Evolutionary conservation across 2,797 vertebrate species (phyloP).

Genomic region (Chiloscyllium punctatum): DNA sequence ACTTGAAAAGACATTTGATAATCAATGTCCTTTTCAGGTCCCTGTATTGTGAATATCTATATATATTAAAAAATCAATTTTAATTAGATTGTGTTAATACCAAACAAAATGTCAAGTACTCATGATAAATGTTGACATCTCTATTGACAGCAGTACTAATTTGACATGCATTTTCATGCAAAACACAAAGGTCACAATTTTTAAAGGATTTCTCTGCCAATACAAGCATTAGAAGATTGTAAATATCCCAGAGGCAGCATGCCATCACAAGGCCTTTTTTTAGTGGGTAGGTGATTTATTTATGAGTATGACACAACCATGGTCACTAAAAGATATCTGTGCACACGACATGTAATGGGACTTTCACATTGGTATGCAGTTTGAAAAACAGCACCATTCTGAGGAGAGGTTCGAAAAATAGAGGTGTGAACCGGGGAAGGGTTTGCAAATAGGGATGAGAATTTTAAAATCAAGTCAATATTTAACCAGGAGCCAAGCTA

Average conservation of each 20-base stretch:
- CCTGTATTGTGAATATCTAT: background rate
- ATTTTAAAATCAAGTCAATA: background rate
- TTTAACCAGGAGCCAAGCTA: background rate
- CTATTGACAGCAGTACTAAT: background rate
- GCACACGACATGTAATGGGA: background rate
- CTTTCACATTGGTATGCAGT: background rate
- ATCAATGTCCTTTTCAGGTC: background rate
- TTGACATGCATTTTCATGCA: background rate
- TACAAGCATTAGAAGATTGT: background rate
- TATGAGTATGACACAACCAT: background rate
- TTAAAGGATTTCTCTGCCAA: background rate
- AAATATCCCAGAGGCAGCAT: background rate
- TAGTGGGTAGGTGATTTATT: background rate
- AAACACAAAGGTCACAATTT: background rate
- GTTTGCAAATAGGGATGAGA: background rate
- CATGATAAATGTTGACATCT: background rate
- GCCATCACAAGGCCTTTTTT: background rate
- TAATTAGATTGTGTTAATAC: background rate
- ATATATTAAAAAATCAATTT: background rate
- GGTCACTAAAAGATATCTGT: background rate
- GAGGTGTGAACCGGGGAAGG: background rate
- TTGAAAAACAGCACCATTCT: background rate
- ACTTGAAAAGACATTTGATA: background rate
- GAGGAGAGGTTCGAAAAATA: background rate
- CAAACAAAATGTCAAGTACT: background rate